Percentiles rank a stretch among this genome's conserved stretches.
Conservation (phyloP, 2,888 invertebrate species). For the Tubulanus polymorphus region DNA sequence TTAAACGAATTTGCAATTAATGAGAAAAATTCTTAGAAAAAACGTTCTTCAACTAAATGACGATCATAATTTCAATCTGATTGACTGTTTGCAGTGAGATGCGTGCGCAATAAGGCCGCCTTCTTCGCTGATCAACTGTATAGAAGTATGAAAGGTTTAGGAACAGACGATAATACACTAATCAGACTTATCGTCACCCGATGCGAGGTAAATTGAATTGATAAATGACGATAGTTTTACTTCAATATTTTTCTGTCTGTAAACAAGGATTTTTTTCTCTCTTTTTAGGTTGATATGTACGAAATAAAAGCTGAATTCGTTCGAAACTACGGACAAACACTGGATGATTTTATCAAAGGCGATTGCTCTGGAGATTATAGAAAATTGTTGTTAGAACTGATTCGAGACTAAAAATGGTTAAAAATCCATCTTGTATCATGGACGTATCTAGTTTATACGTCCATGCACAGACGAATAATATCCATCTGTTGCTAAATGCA, state of each 20-base stretch:
- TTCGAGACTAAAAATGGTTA: too few relatives aligned
- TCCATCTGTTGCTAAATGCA: too few relatives aligned
- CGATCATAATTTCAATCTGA: too few relatives aligned
- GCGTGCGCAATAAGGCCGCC: constrained; percentile 22
- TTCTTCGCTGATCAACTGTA: constrained; percentile 28
- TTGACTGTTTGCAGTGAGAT: constrained; percentile 24
- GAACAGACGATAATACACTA: constrained; percentile 28
- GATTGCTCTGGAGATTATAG: constrained; percentile 41
- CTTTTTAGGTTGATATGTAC: constrained; percentile 36
- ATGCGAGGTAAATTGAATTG: constrained; percentile 25
- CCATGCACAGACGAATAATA: too few relatives aligned
- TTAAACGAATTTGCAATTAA: too few relatives aligned
- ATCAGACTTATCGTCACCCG: constrained; percentile 29
- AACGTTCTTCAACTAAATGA: too few relatives aligned
- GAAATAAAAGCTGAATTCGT: constrained; percentile 33
- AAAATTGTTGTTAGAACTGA: constrained; percentile 34
- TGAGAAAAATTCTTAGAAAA: too few relatives aligned
- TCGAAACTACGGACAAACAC: constrained; percentile 26
- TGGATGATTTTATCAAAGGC: constrained; percentile 26
- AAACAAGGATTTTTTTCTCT: background rate
- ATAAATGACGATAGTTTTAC: background rate
- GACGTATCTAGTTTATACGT: too few relatives aligned
- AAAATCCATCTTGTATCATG: too few relatives aligned
- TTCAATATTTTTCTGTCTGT: too few relatives aligned
- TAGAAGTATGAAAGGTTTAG: constrained; percentile 24